These are phyloP conservation scores for Indicator maculatus DNA, from an alignment of 2,113 vertebrate species.

Conservation along the genomic window DNA sequence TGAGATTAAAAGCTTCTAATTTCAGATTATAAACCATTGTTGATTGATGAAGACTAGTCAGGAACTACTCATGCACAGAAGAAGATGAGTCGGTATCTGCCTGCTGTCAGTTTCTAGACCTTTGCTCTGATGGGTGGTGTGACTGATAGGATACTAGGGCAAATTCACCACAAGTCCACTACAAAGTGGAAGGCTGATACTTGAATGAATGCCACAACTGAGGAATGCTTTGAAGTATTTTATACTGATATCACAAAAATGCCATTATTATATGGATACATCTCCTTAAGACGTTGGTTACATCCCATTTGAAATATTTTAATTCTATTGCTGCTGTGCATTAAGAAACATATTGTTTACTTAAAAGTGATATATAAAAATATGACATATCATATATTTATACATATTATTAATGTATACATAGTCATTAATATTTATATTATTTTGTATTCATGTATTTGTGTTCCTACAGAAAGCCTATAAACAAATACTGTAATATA, in stretches of 20 bases:
- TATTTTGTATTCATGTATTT: background rate
- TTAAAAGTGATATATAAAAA: background rate
- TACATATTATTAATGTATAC: background rate
- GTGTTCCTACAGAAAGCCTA: background rate
- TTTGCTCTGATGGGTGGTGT: background rate
- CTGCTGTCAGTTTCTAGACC: background rate
- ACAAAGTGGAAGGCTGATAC: background rate
- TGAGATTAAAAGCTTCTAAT: background rate
- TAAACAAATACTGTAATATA: background rate
- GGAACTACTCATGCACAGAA: background rate
- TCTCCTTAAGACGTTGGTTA: background rate
- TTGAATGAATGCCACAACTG: background rate
- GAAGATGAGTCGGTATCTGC: background rate
- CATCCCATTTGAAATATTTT: background rate
- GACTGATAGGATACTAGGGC: background rate
- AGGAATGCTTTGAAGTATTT: background rate
- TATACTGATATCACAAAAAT: background rate
- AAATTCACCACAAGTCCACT: background rate
- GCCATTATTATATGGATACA: background rate
- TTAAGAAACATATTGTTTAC: background rate
- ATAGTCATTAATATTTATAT: background rate
- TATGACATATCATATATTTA: background rate
- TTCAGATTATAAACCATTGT: background rate
- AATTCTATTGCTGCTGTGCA: background rate
- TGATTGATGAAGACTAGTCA: background rate